These are phyloP conservation scores for Mythimna albipuncta DNA, from an alignment of 2,888 invertebrate genomes.

Conservation along the genomic window DNA sequence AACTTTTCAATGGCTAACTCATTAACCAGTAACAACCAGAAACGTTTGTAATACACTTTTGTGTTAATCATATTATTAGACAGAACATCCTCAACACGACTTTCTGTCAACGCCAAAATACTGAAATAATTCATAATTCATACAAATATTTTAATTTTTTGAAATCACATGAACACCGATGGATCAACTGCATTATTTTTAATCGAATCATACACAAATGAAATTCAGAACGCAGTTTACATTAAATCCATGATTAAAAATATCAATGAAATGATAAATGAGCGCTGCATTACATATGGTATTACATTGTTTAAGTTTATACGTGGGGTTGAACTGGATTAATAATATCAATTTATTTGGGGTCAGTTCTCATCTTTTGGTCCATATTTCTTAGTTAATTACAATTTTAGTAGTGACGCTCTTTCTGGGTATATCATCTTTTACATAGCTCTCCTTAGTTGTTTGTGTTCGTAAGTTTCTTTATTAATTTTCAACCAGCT, in stretches of 20 bases:
- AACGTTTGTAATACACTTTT: no score
- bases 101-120: no score
- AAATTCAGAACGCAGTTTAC: slow-evolving; percentile 40
- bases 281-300: neutral
- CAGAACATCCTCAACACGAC: no score
- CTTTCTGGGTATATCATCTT: no score
- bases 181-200: slow-evolving; percentile 41
- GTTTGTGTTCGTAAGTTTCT: no score
- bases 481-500: no score
- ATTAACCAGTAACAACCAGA: neutral
- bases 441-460: no score
- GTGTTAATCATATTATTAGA: no score
- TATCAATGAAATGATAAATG: slow-evolving; percentile 37
- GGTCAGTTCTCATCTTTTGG: no score
- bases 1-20: neutral
- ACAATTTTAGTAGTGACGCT: no score
- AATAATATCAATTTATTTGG: no score
- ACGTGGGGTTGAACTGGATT: neutral
- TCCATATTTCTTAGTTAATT: no score
- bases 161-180: neutral
- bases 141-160: neutral
- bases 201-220: slow-evolving; percentile 44
- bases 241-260: slow-evolving; percentile 41
- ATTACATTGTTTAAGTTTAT: neutral
- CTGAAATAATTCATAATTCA: neutral